Conservation (phyloP, 2,888 invertebrate species). For the Caenorhabditis sulstoni region DNA sequence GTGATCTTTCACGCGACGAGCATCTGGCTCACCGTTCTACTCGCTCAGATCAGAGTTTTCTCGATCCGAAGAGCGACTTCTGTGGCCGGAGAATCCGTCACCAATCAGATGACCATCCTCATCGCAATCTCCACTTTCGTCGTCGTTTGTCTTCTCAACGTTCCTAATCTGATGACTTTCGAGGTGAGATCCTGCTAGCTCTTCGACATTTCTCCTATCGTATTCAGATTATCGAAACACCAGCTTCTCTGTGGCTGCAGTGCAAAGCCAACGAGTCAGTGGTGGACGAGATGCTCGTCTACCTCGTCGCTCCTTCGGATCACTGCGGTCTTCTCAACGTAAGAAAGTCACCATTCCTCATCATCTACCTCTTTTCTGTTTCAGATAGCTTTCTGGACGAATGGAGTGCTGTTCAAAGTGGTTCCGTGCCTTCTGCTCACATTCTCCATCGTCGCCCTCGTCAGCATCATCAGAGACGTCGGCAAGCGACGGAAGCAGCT, state of each 20-base stretch:
- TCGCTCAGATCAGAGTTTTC: conserved; percentile 83
- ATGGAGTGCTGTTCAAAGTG: conserved; percentile 80
- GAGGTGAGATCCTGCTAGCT: conserved; percentile 57
- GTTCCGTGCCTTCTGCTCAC: conserved; percentile 79
- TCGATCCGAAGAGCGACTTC: conserved; percentile 81
- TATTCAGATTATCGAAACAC: conserved; percentile 74
- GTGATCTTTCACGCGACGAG: conserved; percentile 82
- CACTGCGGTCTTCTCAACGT: conserved; percentile 69
- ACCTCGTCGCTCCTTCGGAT: conserved; percentile 63
- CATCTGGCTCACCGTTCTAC: conserved; percentile 82
- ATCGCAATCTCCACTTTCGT: conserved; percentile 71
- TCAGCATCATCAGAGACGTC: conserved; percentile 79
- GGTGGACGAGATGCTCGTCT: conserved; percentile 51
- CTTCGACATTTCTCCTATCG: neutral
- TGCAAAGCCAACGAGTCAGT: conserved; percentile 55
- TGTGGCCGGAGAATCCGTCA: conserved; percentile 70
- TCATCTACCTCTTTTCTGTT: conserved; percentile 12
- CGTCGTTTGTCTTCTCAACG: conserved; percentile 73
- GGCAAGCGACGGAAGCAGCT: conserved; percentile 73
- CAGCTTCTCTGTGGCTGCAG: conserved; percentile 66
- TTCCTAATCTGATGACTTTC: conserved; percentile 79
- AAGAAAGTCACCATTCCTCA: neutral
- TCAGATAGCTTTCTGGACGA: conserved; percentile 79
- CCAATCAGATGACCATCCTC: conserved; percentile 65
- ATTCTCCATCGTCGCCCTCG: conserved; percentile 76